These are phyloP conservation scores for Alviniconcha strummeri DNA, from an alignment of 2,888 invertebrate genomes.

Conservation along the genomic window DNA sequence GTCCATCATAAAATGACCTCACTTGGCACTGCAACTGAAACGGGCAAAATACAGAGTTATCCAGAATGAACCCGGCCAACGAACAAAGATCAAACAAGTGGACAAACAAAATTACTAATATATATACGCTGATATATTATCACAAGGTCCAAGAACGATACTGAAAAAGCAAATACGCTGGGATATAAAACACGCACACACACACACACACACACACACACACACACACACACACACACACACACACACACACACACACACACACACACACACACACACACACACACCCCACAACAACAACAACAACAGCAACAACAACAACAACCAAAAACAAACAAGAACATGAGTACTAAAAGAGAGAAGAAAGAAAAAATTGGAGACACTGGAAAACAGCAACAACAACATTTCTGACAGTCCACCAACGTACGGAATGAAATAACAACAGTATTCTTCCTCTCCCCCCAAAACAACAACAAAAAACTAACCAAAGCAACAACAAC, in stretches of 20 bases:
- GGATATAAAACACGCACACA: not conserved
- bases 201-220: not conserved
- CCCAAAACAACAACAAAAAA: not conserved
- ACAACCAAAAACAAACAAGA: not conserved
- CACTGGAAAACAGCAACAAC: not conserved
- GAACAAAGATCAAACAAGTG: too few relatives aligned
- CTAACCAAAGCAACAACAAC: not conserved
- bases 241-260: not conserved
- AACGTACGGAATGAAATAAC: too few relatives aligned
- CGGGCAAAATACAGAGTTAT: too few relatives aligned
- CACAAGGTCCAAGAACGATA: too few relatives aligned
- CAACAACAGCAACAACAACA: not conserved
- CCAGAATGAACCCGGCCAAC: too few relatives aligned
- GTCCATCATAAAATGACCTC: too few relatives aligned
- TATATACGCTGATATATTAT: too few relatives aligned
- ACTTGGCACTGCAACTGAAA: too few relatives aligned
- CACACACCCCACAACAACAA: not conserved
- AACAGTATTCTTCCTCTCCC: too few relatives aligned
- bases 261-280: not conserved
- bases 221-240: not conserved
- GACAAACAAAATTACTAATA: too few relatives aligned
- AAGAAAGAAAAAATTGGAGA: not conserved
- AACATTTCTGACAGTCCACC: too few relatives aligned
- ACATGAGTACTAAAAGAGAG: not conserved
- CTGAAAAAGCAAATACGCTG: too few relatives aligned